A percentile compares a stretch with the other conserved stretches of the same genome.
These are phyloP conservation scores for Paedocypris sp. DNA, from an alignment of 2,113 vertebrate species.

Conservation along the genomic window DNA sequence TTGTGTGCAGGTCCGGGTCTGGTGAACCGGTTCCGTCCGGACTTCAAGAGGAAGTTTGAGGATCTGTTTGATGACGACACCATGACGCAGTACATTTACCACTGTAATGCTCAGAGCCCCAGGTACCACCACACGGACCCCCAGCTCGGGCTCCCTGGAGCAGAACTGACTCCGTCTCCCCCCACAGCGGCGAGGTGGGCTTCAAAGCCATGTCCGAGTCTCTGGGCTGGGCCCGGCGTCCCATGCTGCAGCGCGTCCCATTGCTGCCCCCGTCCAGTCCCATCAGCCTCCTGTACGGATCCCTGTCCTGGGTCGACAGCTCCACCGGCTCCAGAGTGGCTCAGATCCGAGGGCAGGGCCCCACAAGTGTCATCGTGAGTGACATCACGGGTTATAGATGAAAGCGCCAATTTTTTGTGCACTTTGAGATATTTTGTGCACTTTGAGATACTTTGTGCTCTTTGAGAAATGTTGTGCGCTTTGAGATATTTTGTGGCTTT, in stretches of 20 bases:
- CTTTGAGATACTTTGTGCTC: too few relatives aligned
- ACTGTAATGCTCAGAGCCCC: conserved; percentile 81
- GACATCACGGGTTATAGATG: background rate
- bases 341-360: conserved; percentile 53
- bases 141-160: too few relatives aligned
- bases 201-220: conserved; percentile 77
- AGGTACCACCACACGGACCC: conserved; percentile 53
- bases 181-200: conserved; percentile 73
- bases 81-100: conserved; percentile 84
- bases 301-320: conserved; percentile 75
- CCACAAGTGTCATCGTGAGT: conserved; percentile 69
- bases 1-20: conserved; percentile 67
- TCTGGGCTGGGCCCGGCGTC: conserved; percentile 78
- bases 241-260: conserved; percentile 77
- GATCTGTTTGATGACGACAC: conserved; percentile 83
- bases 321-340: conserved; percentile 63
- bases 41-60: conserved; percentile 80
- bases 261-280: conserved; percentile 68
- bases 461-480: too few relatives aligned
- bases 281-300: conserved; percentile 75
- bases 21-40: conserved; percentile 77
- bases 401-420: too few relatives aligned
- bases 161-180: background rate
- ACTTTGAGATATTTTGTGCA: too few relatives aligned
- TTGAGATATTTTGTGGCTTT: too few relatives aligned